These are phyloP conservation scores for Julus scanicus DNA, from an alignment of 2,888 invertebrate genomes.

Conservation along the genomic window DNA sequence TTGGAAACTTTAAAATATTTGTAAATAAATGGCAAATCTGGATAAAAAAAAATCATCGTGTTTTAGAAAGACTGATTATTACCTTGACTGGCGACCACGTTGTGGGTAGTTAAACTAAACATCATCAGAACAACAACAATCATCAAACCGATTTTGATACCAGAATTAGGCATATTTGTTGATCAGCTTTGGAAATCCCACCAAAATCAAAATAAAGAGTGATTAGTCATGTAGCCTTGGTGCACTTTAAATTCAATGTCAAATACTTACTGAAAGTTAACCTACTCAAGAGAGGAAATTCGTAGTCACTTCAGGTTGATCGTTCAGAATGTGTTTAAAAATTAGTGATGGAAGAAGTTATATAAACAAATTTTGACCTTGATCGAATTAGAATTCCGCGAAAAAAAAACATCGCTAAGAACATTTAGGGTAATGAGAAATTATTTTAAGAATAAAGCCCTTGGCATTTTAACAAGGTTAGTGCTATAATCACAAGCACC, in stretches of 20 bases:
- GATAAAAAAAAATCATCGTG: neutral
- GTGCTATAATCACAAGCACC: neutral
- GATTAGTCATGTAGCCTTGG: neutral
- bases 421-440: neutral
- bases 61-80: neutral
- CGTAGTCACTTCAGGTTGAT: neutral
- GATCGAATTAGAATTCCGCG: neutral
- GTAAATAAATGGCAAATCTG: neutral
- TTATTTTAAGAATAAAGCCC: neutral
- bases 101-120: neutral
- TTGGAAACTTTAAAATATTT: neutral
- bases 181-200: neutral
- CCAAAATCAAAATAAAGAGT: neutral
- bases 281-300: neutral
- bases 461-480: neutral
- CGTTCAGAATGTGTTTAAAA: neutral
- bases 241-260: neutral
- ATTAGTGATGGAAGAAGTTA: neutral
- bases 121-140: neutral
- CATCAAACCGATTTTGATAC: neutral
- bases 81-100: neutral
- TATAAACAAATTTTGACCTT: neutral
- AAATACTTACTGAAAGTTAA: neutral
- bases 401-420: conserved; percentile 2
- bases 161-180: neutral